phyloP scores from a whole-genome alignment of 2,888 invertebrate species.

The Lymantria monacha region DNA sequence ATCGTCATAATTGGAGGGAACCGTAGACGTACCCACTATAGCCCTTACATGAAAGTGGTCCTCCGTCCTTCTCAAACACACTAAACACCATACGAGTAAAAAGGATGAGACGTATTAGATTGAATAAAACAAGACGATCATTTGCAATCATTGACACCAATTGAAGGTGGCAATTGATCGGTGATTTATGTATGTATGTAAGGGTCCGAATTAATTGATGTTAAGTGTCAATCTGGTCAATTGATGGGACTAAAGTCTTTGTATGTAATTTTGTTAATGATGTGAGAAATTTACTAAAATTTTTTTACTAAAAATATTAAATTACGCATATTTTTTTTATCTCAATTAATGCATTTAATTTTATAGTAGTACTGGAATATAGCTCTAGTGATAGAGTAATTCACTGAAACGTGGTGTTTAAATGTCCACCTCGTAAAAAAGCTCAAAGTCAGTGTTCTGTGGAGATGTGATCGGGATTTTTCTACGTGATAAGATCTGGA shows the following conservation, averaged over 20 bases:
- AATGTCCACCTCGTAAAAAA: too few relatives aligned
- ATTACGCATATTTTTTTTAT: too few relatives aligned
- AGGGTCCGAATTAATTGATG: slow-evolving; percentile 9
- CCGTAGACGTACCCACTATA: slow-evolving; percentile 37
- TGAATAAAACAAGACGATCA: slow-evolving; percentile 25
- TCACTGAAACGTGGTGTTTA: too few relatives aligned
- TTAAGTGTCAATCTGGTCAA: slow-evolving; percentile 9
- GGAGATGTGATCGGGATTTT: too few relatives aligned
- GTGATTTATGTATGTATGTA: slow-evolving; percentile 11
- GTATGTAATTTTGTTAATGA: background rate
- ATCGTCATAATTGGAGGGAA: slow-evolving; percentile 59
- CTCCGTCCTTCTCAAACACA: slow-evolving; percentile 14
- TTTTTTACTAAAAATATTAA: background rate
- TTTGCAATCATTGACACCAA: slow-evolving; percentile 33
- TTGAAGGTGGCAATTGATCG: slow-evolving; percentile 20
- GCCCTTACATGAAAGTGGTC: slow-evolving; percentile 19
- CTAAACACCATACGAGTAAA: background rate
- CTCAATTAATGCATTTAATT: too few relatives aligned
- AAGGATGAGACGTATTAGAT: slow-evolving; percentile 3
- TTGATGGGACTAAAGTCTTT: slow-evolving; percentile 8
- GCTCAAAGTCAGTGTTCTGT: too few relatives aligned
- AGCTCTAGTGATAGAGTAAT: too few relatives aligned
- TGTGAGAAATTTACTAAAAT: background rate
- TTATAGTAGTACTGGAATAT: too few relatives aligned
- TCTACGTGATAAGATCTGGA: too few relatives aligned